phyloP scores from a whole-genome alignment of 2,888 invertebrate genomes.

The Catonia carolina region DNA sequence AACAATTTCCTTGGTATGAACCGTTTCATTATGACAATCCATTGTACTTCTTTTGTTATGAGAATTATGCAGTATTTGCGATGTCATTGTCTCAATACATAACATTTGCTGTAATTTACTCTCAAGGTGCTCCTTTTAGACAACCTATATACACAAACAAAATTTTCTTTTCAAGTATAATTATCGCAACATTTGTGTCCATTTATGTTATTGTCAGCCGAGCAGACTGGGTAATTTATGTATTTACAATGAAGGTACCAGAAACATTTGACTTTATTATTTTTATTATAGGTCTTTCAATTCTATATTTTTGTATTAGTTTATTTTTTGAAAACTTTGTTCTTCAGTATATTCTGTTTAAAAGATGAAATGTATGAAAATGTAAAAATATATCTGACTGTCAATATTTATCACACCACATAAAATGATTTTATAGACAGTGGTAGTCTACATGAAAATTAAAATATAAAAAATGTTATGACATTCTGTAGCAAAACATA shows the following conservation, averaged over 20 bases:
- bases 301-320: conserved; percentile 44
- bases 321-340: conserved; percentile 51
- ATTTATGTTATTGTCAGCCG: conserved; percentile 63
- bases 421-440: no score
- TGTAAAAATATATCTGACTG: no score
- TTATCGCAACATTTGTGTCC: conserved; percentile 60
- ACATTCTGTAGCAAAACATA: no score
- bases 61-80: conserved; percentile 80
- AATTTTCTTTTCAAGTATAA: conserved; percentile 61
- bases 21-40: conserved; percentile 36
- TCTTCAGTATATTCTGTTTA: conserved; percentile 48
- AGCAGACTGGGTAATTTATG: conserved; percentile 51
- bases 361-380: no score
- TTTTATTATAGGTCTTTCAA: conserved; percentile 48
- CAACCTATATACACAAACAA: conserved; percentile 76
- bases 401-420: no score
- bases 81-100: conserved; percentile 89
- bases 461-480: no score
- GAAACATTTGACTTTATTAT: conserved; percentile 53
- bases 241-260: conserved; percentile 63
- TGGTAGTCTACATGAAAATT: no score
- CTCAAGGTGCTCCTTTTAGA: conserved; percentile 85
- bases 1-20: conserved; percentile 44
- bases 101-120: conserved; percentile 77
- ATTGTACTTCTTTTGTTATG: conserved; percentile 51